phyloP scores from a whole-genome alignment of 2,797 vertebrate species.

The Pogoniulus pusillus region DNA sequence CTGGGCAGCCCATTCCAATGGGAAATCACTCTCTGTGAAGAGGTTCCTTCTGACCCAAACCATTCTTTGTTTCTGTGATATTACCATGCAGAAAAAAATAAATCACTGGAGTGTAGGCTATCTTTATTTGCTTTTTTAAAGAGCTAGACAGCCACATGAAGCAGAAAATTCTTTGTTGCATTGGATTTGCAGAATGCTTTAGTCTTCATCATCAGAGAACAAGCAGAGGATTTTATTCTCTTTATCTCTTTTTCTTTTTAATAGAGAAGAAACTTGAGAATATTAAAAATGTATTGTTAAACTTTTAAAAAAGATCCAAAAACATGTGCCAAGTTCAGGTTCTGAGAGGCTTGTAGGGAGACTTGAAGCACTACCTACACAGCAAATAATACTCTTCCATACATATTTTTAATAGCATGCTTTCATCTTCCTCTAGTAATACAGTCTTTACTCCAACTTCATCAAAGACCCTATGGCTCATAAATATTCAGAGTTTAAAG shows the following conservation, averaged over 20 bases:
- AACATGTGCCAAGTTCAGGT: background rate
- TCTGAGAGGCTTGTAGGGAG: background rate
- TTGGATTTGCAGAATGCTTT: conserved; percentile 46
- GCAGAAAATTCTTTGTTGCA: conserved; percentile 65
- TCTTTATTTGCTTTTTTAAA: background rate
- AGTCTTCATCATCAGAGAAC: conserved; percentile 24
- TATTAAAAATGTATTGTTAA: conserved; percentile 47
- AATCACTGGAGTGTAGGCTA: background rate
- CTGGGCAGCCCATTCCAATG: too few species aligned
- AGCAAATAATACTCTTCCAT: background rate
- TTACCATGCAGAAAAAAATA: background rate
- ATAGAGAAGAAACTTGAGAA: conserved; percentile 29
- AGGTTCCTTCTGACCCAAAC: too few species aligned
- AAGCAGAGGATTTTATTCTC: background rate
- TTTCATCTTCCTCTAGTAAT: conserved; percentile 50
- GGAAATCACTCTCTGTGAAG: too few species aligned
- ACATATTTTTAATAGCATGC: background rate
- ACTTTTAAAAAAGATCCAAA: background rate
- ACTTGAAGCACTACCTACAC: background rate
- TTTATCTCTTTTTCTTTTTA: background rate
- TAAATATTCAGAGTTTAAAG: conserved; percentile 68
- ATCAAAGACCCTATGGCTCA: conserved; percentile 10
- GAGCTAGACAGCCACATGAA: conserved; percentile 49
- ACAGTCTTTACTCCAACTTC: conserved; percentile 47
- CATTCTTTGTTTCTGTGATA: background rate